phyloP scores from a whole-genome alignment of 2,113 vertebrate genomes.

The Pteropus alecto region DNA sequence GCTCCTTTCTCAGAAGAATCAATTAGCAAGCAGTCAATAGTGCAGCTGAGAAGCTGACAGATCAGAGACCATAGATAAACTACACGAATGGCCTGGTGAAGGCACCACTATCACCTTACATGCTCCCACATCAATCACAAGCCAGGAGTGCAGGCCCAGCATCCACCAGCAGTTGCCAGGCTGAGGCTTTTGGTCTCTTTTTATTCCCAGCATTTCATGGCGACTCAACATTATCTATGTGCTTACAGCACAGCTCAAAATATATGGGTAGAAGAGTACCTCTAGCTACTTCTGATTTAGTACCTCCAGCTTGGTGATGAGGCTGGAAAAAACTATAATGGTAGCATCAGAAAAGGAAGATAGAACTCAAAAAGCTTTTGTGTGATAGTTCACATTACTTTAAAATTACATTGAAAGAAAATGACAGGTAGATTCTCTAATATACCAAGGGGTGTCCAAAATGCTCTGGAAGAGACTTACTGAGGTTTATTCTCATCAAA shows the following conservation, averaged over 20 bases:
- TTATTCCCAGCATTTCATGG: not conserved
- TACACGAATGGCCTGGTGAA: not conserved
- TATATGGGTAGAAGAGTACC: not conserved
- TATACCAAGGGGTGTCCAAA: not conserved
- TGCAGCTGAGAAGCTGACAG: not conserved
- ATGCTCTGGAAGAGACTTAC: not conserved
- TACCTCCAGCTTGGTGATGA: not conserved
- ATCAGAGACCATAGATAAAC: not conserved
- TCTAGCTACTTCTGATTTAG: not conserved
- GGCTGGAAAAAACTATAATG: not conserved
- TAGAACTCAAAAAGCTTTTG: constrained; percentile 23
- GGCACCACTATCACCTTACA: not conserved
- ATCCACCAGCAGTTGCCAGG: not conserved
- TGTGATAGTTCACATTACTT: not conserved
- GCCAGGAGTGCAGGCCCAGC: not conserved
- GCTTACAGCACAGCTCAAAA: not conserved
- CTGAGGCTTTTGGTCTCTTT: not conserved
- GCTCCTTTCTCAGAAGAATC: constrained; percentile 8
- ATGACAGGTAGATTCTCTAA: not conserved
- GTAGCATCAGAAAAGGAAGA: not conserved
- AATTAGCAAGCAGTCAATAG: not conserved
- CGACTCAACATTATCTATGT: not conserved
- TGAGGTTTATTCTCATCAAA: not conserved
- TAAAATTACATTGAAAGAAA: constrained; percentile 7
- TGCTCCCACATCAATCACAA: not conserved